phyloP scores from a whole-genome alignment of 23 tunicate species.

The Diplosoma virens region DNA sequence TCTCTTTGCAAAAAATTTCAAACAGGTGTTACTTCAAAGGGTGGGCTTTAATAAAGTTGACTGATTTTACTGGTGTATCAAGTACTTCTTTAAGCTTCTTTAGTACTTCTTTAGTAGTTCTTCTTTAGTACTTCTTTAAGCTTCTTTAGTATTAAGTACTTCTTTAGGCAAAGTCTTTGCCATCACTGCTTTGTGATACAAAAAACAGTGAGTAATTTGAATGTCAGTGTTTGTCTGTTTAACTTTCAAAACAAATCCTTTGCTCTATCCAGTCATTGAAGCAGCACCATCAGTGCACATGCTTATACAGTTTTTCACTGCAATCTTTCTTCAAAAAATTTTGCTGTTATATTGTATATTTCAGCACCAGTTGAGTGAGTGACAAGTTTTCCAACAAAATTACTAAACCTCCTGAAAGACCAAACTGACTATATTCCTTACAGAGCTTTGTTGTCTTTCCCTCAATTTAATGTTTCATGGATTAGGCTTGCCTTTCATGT shows the following conservation, averaged over 20 bases:
- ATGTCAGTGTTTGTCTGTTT: neutral
- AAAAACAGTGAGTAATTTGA: neutral
- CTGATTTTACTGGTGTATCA: neutral
- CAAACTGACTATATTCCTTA: no score
- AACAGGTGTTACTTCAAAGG: neutral
- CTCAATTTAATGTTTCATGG: no score
- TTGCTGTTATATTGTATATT: neutral
- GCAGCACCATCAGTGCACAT: neutral
- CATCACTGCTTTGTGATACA: neutral
- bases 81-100: no score
- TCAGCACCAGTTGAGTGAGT: neutral
- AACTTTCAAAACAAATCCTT: neutral
- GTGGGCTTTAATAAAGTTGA: neutral
- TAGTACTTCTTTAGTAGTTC: no score
- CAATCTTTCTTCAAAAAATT: neutral
- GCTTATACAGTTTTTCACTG: neutral
- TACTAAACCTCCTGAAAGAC: no score
- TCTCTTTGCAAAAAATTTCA: neutral
- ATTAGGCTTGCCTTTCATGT: no score
- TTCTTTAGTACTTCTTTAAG: no score
- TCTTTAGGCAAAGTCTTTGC: neutral
- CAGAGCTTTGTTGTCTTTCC: no score
- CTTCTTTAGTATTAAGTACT: no score
- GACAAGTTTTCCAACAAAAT: neutral
- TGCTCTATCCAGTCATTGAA: neutral